These are phyloP conservation scores for Pogonomyrmex barbatus DNA, from an alignment of 1,140 invertebrate genomes.

Conservation along the genomic window DNA sequence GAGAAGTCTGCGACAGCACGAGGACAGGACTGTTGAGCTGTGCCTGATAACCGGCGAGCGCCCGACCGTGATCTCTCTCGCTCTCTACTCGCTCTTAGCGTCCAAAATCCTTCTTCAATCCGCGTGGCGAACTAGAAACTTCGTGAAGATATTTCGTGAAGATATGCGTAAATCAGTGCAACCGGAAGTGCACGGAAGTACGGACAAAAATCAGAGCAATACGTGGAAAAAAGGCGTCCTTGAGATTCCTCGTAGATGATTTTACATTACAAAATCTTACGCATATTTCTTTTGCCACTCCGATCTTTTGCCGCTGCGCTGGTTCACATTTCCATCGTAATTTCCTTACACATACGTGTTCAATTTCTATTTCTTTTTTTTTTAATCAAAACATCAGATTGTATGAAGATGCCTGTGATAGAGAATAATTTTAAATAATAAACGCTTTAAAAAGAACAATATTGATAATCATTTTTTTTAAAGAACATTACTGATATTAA, in stretches of 20 bases:
- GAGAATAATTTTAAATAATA: constrained; percentile 42
- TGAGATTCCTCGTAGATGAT: not conserved
- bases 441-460: not conserved
- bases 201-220: not conserved
- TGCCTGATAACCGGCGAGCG: constrained; percentile 69
- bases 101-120: constrained; percentile 21
- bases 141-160: not conserved
- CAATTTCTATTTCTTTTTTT: not conserved
- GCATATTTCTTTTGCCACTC: not conserved
- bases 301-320: not conserved
- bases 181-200: not conserved
- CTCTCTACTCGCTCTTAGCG: not conserved
- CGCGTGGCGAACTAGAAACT: not conserved
- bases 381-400: constrained; percentile 2
- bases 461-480: not conserved
- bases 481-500: not conserved
- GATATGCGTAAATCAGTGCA: not conserved
- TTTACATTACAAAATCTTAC: not conserved
- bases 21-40: constrained; percentile 79
- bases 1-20: constrained; percentile 78
- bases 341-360: constrained; percentile 1
- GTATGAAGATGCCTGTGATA: constrained; percentile 41
- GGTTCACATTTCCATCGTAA: constrained; percentile 12
- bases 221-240: not conserved
- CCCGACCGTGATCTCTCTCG: constrained; percentile 21